Conservation (phyloP, 92 coral and sea anemone species). For the Heliopora coerulea region DNA sequence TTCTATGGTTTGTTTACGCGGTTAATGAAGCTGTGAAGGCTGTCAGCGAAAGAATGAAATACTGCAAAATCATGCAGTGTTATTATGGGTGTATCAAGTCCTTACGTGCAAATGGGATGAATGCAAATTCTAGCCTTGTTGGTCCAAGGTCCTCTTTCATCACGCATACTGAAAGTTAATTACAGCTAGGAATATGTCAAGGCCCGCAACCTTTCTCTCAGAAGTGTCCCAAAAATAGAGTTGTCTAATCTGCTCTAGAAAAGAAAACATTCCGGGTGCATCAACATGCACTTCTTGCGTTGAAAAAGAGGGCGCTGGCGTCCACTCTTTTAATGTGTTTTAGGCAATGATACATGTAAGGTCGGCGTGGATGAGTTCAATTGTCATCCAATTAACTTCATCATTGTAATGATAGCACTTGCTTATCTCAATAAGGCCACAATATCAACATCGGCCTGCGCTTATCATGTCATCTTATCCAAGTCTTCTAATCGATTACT, state of each 20-base stretch:
- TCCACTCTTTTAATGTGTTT: too few species aligned
- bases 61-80: conserved; percentile 14
- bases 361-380: neutral
- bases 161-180: neutral
- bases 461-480: conserved; percentile 29
- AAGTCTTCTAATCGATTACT: neutral
- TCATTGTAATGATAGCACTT: conserved; percentile 32
- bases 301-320: too few species aligned
- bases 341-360: neutral
- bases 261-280: too few species aligned
- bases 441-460: conserved; percentile 31
- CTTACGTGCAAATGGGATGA: conserved; percentile 22
- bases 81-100: conserved; percentile 8
- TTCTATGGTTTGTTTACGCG: conserved; percentile 5
- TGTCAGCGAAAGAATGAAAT: conserved; percentile 5
- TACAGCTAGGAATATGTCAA: neutral
- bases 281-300: too few species aligned
- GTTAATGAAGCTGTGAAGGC: neutral
- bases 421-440: conserved; percentile 40
- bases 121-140: neutral
- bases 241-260: too few species aligned
- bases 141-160: conserved; percentile 11
- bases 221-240: too few species aligned
- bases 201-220: too few species aligned
- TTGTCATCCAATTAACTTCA: conserved; percentile 36